Percentiles rank a stretch among this genome's conserved stretches.
These are phyloP conservation scores for Sebastolobus alascanus DNA, from an alignment of 2,797 vertebrate species.

Conservation along the genomic window DNA sequence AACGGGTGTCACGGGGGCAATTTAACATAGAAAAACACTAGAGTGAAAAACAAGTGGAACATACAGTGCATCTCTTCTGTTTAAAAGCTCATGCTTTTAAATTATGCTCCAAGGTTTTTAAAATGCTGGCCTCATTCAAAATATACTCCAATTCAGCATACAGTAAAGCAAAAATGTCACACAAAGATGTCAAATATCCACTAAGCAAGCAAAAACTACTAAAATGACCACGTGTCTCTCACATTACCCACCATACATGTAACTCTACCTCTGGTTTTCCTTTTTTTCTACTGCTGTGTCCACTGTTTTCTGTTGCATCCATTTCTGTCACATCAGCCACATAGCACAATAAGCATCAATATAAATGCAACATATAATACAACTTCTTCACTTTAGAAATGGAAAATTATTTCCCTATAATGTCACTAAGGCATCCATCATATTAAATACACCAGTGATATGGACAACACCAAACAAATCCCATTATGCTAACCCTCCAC, in stretches of 20 bases:
- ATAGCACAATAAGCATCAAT: slow-evolving; percentile 6
- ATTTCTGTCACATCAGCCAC: slow-evolving; percentile 48
- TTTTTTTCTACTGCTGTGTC: slow-evolving; percentile 18
- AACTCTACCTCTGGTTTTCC: slow-evolving; percentile 32
- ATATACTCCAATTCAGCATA: slow-evolving; percentile 12
- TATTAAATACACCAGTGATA: not conserved
- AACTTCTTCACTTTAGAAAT: not conserved
- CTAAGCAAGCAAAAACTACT: slow-evolving; percentile 32
- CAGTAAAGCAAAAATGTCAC: slow-evolving; percentile 20
- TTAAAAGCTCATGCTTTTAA: not conserved
- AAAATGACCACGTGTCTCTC: slow-evolving; percentile 36
- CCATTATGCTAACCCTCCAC: not conserved
- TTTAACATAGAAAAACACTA: slow-evolving; percentile 9
- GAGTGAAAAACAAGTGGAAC: not conserved
- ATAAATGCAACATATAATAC: slow-evolving; percentile 3
- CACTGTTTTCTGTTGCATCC: slow-evolving; percentile 30
- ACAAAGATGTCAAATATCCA: slow-evolving; percentile 28
- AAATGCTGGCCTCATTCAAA: not conserved
- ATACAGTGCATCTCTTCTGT: not conserved
- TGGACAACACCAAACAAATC: not conserved
- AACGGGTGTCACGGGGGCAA: not conserved
- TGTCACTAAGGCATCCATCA: not conserved
- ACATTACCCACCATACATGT: slow-evolving; percentile 42
- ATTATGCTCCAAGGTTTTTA: not conserved
- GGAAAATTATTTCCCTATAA: not conserved